These are phyloP conservation scores for Ericerus pela DNA, from an alignment of 1,140 invertebrate genomes.

Conservation along the genomic window DNA sequence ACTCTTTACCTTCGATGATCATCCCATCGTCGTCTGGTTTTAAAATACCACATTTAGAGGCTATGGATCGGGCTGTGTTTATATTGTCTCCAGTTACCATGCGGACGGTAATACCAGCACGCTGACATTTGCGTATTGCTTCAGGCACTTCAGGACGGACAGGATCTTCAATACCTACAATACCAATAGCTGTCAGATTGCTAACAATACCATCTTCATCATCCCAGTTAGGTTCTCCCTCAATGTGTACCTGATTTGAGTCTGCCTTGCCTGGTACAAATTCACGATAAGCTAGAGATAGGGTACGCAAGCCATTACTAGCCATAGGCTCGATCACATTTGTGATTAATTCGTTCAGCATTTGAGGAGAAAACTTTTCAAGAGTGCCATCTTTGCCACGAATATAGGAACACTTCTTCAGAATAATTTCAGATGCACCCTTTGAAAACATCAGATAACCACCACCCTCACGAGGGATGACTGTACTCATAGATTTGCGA, in stretches of 20 bases:
- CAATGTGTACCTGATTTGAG: conserved; percentile 75
- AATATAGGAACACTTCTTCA: conserved; percentile 84
- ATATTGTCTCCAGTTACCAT: conserved; percentile 99
- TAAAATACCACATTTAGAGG: conserved; percentile 93
- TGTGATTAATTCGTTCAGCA: conserved; percentile 80
- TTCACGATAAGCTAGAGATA: conserved; percentile 84
- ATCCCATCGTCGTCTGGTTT: conserved; percentile 87
- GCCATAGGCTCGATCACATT: conserved; percentile 99
- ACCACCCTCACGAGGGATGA: conserved; percentile 68
- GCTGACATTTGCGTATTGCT: conserved; percentile 86
- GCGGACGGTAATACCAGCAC: conserved; percentile 92
- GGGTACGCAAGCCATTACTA: conserved; percentile 88
- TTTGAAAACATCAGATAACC: conserved; percentile 92
- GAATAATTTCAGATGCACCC: conserved; percentile 97
- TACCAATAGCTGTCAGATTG: conserved; percentile 85
- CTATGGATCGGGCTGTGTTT: conserved; percentile 95
- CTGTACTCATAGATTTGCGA: conserved; percentile 97
- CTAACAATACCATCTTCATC: conserved; percentile 85
- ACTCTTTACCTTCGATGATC: conserved; percentile 94
- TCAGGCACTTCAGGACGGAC: conserved; percentile 92
- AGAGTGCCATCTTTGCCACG: conserved; percentile 80
- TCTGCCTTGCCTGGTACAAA: conserved; percentile 82
- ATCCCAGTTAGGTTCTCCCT: conserved; percentile 92
- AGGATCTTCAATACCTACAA: conserved; percentile 98
- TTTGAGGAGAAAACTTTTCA: conserved; percentile 74